Percentiles rank a stretch among this genome's conserved stretches.
phyloP scores from a whole-genome alignment of 1,140 invertebrate genomes.

The Anadara kagoshimensis region DNA sequence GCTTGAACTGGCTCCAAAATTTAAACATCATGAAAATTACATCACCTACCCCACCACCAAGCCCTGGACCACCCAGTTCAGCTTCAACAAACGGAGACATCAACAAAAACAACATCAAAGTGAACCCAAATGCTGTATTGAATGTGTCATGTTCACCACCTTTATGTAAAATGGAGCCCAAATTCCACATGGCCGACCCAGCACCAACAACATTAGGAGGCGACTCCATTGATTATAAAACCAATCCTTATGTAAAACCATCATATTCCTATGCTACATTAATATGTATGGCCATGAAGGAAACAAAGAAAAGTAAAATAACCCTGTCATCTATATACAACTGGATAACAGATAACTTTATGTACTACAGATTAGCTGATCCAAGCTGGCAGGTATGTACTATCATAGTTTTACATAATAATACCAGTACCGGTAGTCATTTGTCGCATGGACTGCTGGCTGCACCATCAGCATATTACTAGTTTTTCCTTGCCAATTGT shows the following conservation, averaged over 20 bases:
- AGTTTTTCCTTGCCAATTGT: too few relatives aligned
- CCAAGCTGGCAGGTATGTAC: slow-evolving; percentile 91
- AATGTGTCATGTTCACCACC: slow-evolving; percentile 51
- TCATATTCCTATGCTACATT: slow-evolving; percentile 93
- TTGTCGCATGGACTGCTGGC: too few relatives aligned
- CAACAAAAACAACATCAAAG: slow-evolving; percentile 55
- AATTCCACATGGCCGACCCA: slow-evolving; percentile 49
- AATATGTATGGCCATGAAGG: slow-evolving; percentile 94
- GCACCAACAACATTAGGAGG: slow-evolving; percentile 48
- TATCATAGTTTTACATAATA: slow-evolving; percentile 3
- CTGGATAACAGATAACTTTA: slow-evolving; percentile 95
- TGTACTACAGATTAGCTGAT: slow-evolving; percentile 88
- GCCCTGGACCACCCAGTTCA: slow-evolving; percentile 35
- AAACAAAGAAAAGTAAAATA: slow-evolving; percentile 90
- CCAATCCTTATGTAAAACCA: slow-evolving; percentile 88
- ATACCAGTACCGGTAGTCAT: too few relatives aligned
- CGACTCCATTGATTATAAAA: slow-evolving; percentile 80
- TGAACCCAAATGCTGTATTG: slow-evolving; percentile 51
- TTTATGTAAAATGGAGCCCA: slow-evolving; percentile 56
- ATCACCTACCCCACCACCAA: slow-evolving; percentile 81
- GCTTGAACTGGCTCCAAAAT: slow-evolving; percentile 90
- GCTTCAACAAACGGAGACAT: slow-evolving; percentile 34
- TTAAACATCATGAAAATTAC: slow-evolving; percentile 86
- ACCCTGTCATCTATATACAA: slow-evolving; percentile 92
- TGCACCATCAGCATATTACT: too few relatives aligned